Evolutionary conservation across 2,888 invertebrate genomes (phyloP).

Genomic region (Drosophila kuntzei): DNA sequence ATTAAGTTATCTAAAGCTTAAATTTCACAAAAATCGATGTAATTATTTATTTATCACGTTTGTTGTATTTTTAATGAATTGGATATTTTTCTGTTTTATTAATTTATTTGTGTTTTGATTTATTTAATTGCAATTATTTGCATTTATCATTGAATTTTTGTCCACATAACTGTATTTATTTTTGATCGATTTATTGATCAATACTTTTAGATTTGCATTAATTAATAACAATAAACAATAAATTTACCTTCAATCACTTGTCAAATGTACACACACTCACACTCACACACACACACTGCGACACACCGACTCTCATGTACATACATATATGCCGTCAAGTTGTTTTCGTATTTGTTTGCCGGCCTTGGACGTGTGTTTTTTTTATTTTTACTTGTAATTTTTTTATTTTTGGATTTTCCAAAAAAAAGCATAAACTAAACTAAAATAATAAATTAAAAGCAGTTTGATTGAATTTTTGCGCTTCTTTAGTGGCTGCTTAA

Average conservation of each 20-base stretch:
- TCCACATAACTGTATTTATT: neutral
- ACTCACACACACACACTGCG: constrained; percentile 20
- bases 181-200: neutral
- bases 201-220: constrained; percentile 24
- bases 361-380: constrained; percentile 49
- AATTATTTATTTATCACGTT: neutral
- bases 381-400: constrained; percentile 18
- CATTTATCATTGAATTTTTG: constrained; percentile 6
- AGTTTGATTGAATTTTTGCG: constrained; percentile 40
- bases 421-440: constrained; percentile 61
- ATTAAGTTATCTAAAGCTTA: neutral
- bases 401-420: constrained; percentile 4
- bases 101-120: neutral
- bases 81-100: neutral
- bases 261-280: constrained; percentile 47
- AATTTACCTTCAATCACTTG: constrained; percentile 74
- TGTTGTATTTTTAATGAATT: neutral
- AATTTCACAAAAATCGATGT: neutral
- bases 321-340: constrained; percentile 31
- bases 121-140: neutral
- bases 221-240: constrained; percentile 53
- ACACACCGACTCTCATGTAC: constrained; percentile 23
- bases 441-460: constrained; percentile 66
- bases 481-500: constrained; percentile 28
- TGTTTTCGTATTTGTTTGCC: constrained; percentile 54